A percentile compares a stretch with the other conserved stretches of the same genome.
These are phyloP conservation scores for Myathropa florea DNA, from an alignment of 2,888 invertebrate genomes.

Conservation along the genomic window DNA sequence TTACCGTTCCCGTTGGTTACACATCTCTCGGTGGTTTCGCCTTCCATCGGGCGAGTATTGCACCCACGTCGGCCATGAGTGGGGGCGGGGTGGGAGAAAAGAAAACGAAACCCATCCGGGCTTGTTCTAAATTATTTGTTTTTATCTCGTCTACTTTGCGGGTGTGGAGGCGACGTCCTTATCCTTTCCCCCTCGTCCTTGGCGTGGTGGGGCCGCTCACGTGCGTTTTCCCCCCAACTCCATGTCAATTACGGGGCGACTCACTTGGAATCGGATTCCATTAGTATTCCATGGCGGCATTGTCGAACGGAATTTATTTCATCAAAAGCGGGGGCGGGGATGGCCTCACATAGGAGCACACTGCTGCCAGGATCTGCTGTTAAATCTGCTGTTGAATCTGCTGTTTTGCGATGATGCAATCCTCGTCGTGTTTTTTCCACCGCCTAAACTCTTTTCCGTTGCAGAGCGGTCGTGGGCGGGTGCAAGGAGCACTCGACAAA, in stretches of 20 bases:
- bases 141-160: slow-evolving; percentile 23
- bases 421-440: no score
- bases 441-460: not conserved
- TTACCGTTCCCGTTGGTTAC: slow-evolving; percentile 19
- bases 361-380: not conserved
- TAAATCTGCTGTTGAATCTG: no score
- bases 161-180: not conserved
- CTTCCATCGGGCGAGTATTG: slow-evolving; percentile 6
- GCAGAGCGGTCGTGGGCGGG: not conserved
- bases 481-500: slow-evolving; percentile 28
- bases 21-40: slow-evolving; percentile 13
- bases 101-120: not conserved
- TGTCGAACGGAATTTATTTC: slow-evolving; percentile 36
- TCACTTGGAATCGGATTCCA: slow-evolving; percentile 14
- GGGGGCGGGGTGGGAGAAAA: not conserved
- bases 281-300: slow-evolving; percentile 35
- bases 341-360: no score
- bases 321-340: not conserved
- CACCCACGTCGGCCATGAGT: not conserved
- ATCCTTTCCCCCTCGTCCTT: no score
- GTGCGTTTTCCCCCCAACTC: not conserved
- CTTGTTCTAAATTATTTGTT: slow-evolving; percentile 34
- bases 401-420: not conserved
- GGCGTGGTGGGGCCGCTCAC: not conserved
- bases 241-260: slow-evolving; percentile 23